Conservation (phyloP, 2,797 vertebrate species). For the Coregonus ussuriensis region DNA sequence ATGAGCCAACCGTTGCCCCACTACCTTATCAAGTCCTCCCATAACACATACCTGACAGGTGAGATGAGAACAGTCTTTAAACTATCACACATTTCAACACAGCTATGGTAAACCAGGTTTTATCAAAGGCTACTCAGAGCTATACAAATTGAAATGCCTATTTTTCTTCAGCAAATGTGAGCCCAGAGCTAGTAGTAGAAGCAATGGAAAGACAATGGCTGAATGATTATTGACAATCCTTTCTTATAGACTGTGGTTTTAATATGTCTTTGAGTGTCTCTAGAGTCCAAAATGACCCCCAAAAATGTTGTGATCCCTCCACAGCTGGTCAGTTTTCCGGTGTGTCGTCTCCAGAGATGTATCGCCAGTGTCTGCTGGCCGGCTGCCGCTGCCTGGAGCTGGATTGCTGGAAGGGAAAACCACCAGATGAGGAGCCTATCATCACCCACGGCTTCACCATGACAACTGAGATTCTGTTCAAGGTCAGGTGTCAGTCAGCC, state of each 20-base stretch:
- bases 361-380: constrained; percentile 90
- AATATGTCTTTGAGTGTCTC: not conserved
- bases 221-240: not conserved
- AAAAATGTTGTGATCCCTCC: not conserved
- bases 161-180: no score
- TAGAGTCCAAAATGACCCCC: not conserved
- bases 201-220: not conserved
- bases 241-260: not conserved
- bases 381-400: constrained; percentile 97
- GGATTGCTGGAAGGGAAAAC: constrained; percentile 98
- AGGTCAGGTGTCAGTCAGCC: constrained; percentile 70
- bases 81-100: not conserved
- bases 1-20: constrained; percentile 93
- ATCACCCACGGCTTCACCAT: constrained; percentile 99
- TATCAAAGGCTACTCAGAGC: not conserved
- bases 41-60: constrained; percentile 97
- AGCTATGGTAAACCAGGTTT: not conserved
- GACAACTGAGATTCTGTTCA: constrained; percentile 98
- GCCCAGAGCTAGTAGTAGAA: no score
- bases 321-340: constrained; percentile 96
- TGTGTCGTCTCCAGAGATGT: constrained; percentile 95
- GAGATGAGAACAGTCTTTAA: not conserved
- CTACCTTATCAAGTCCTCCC: constrained; percentile 91
- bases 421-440: constrained; percentile 93
- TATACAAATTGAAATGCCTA: not conserved